Evolutionary conservation across 2,113 vertebrate genomes (phyloP).

Genomic region (Tetraodon nigroviridis): DNA sequence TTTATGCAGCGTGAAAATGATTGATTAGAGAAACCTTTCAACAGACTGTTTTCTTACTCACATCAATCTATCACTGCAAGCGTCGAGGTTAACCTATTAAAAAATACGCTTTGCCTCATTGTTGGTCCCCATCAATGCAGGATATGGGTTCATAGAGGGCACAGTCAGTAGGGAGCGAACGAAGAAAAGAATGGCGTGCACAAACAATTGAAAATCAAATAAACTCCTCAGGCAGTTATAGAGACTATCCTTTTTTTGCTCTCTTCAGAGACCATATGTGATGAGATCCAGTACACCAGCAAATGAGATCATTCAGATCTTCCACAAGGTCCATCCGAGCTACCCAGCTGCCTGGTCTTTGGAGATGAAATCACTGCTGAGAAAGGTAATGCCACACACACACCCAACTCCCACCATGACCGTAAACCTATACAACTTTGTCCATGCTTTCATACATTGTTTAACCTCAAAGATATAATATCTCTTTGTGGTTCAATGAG

Average conservation of each 20-base stretch:
- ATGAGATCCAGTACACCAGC: constrained; percentile 82
- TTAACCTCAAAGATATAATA: no score
- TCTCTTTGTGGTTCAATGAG: no score
- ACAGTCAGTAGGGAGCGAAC: background rate
- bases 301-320: constrained; percentile 83
- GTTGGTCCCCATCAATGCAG: constrained; percentile 27
- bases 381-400: constrained; percentile 76
- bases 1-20: background rate
- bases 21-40: no score
- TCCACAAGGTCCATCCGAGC: constrained; percentile 79
- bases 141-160: constrained; percentile 27
- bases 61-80: background rate
- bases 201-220: constrained; percentile 20
- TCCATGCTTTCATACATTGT: no score
- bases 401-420: background rate
- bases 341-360: constrained; percentile 86
- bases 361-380: constrained; percentile 84
- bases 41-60: constrained; percentile 4
- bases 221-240: constrained; percentile 8
- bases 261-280: constrained; percentile 86
- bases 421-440: background rate
- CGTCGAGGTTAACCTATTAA: constrained; percentile 4
- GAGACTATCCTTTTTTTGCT: background rate
- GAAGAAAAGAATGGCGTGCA: background rate
- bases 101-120: constrained; percentile 5